phyloP scores from a whole-genome alignment of 2,113 vertebrate genomes.

The Rhagologus leucostigma region DNA sequence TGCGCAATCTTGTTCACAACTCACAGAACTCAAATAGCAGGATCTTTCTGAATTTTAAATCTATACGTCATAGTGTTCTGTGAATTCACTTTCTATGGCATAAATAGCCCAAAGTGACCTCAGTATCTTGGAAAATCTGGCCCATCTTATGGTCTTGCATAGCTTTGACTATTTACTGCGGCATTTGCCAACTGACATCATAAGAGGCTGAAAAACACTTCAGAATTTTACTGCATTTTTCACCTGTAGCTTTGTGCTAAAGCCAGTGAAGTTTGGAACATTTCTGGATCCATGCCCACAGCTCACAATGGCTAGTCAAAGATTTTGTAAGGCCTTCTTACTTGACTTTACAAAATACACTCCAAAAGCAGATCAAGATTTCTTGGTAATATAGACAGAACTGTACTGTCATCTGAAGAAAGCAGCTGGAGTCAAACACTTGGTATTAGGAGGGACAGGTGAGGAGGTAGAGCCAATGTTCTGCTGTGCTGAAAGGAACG shows the following conservation, averaged over 20 bases:
- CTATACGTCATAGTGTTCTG: not conserved
- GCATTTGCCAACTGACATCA: not conserved
- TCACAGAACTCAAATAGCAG: not conserved
- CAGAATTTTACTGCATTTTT: not conserved
- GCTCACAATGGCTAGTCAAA: not conserved
- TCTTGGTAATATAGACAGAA: not conserved
- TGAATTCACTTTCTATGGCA: not conserved
- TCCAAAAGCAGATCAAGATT: not conserved
- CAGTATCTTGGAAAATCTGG: not conserved
- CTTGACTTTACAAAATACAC: not conserved
- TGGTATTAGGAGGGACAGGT: not conserved
- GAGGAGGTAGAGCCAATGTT: not conserved
- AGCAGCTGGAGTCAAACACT: fast-evolving
- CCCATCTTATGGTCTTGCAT: not conserved
- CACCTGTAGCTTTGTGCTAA: not conserved
- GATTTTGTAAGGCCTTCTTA: not conserved
- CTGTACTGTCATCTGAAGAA: not conserved
- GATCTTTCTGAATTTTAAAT: not conserved
- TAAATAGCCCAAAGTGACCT: not conserved
- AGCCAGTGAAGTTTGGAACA: not conserved
- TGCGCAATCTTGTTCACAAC: not conserved
- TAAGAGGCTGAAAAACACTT: not conserved
- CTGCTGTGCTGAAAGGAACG: not conserved
- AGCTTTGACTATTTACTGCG: not conserved
- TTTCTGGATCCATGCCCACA: not conserved